phyloP scores from a whole-genome alignment of 2,888 invertebrate species.

The Drosophila suboccidentalis region DNA sequence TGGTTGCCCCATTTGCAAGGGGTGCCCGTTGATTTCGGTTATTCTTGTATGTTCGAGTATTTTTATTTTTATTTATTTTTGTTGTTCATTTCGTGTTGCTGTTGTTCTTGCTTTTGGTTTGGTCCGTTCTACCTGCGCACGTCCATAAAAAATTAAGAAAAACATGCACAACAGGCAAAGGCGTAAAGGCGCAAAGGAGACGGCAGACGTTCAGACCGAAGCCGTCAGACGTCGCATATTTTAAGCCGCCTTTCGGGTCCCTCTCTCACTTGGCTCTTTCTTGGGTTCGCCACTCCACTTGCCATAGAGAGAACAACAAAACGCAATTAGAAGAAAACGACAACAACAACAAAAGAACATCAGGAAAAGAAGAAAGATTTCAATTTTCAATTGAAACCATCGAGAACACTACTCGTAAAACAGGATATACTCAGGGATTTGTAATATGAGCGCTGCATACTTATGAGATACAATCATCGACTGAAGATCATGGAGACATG shows the following conservation, averaged over 20 bases:
- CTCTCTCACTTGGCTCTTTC: neutral
- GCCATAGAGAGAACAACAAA: conserved; percentile 47
- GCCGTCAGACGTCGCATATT: conserved; percentile 63
- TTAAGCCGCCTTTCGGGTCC: conserved; percentile 59
- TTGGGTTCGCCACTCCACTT: conserved; percentile 46
- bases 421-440: conserved; percentile 67
- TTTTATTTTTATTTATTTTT: conserved; percentile 27
- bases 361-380: conserved; percentile 40
- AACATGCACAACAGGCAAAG: conserved; percentile 61
- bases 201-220: conserved; percentile 23
- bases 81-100: conserved; percentile 8
- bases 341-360: conserved; percentile 35
- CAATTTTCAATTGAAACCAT: conserved; percentile 52
- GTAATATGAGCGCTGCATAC: conserved; percentile 79
- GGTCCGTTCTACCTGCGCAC: conserved; percentile 62
- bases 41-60: conserved; percentile 16
- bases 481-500: conserved; percentile 32
- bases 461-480: conserved; percentile 64
- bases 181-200: conserved; percentile 44
- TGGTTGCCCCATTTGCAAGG: conserved; percentile 42
- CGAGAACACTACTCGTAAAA: conserved; percentile 14
- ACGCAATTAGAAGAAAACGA: conserved; percentile 62
- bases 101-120: conserved; percentile 6
- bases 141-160: conserved; percentile 71
- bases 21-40: conserved; percentile 50